Evolutionary conservation across 2,797 vertebrate species (phyloP), one percentile per base, ranked within the genome.

Genomic region (Xyrichtys novacula): DNA sequence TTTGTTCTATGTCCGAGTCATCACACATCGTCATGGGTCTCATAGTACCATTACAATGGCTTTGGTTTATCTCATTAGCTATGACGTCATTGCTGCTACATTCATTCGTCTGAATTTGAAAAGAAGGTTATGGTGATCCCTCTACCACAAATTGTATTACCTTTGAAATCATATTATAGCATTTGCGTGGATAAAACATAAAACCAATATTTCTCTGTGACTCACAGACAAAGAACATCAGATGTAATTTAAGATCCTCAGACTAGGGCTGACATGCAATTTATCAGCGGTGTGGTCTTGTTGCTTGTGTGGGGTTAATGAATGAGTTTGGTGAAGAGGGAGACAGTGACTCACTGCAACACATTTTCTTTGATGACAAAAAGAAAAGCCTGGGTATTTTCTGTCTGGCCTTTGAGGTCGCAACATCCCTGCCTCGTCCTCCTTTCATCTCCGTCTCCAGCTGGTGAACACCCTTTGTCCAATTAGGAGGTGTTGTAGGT

Each of bases 71-170:
- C 36, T 25, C 28, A 75, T 89, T 86, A 81, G 32, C 26, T 4
- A 56, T 87, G 73, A 87, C 74, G 71, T 88, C 75, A 77, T 81
- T 36, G 63, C 65, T 66, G 43, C 52, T 53, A 42, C 25, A 2
- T 55, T 70, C 74, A 80, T 89, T 79, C 68, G 42, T 83, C 69
- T 76, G 20, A 76, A 65, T 75, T 84, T 71, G 44, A 57, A 75
- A 43, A 52, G n/a, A 71, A 85, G 63, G 70, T 74, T 80, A 68
- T 32, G 34, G 67, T 73, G 71, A 68, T 32, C 7, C 38, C 80
- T 89, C 80, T 56, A 34, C 65, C 52, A 74, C 67, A 85, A 87
- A 88, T 85, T 34, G n/a, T 55, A 70, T 89, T 78, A 81, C 60
- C 53, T 77, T 58, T 11, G 25, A 76, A 84, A 85, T 86, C 44